A percentile compares a stretch with the other conserved stretches of the same genome.
phyloP scores from a whole-genome alignment of 2,113 vertebrate genomes.

The Hyperoodon ampullatus region DNA sequence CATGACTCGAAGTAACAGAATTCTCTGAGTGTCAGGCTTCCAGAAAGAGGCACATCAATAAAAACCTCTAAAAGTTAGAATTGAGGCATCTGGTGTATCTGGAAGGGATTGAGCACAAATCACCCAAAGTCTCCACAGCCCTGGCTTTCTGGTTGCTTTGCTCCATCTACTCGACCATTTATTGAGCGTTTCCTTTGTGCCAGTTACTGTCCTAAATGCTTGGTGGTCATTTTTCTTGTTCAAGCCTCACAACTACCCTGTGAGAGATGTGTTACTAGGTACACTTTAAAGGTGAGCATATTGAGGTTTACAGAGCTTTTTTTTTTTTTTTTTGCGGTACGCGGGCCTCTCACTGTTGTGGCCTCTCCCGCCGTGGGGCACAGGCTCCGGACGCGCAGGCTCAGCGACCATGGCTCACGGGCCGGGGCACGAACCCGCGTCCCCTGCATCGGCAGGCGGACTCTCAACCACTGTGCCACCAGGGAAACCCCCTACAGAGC shows the following conservation, averaged over 20 bases:
- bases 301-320: slow-evolving; percentile 35
- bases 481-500: neutral
- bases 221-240: slow-evolving; percentile 38
- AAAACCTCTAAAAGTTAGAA: neutral
- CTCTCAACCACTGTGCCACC: too few species aligned
- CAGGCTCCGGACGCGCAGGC: too few species aligned
- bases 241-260: neutral
- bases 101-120: neutral
- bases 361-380: too few species aligned
- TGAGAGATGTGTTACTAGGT: neutral
- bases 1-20: neutral
- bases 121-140: neutral
- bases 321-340: too few species aligned
- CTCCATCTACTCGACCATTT: slow-evolving; percentile 48
- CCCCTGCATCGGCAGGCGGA: too few species aligned
- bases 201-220: neutral
- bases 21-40: neutral
- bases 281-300: neutral
- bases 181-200: neutral
- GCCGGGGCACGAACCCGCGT: too few species aligned
- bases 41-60: neutral
- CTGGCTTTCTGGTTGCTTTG: slow-evolving; percentile 54
- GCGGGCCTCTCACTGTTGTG: too few species aligned
- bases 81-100: neutral
- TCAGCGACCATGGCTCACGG: too few species aligned